Evolutionary conservation across 1,140 invertebrate species (phyloP).

Genomic region (Mya arenaria): DNA sequence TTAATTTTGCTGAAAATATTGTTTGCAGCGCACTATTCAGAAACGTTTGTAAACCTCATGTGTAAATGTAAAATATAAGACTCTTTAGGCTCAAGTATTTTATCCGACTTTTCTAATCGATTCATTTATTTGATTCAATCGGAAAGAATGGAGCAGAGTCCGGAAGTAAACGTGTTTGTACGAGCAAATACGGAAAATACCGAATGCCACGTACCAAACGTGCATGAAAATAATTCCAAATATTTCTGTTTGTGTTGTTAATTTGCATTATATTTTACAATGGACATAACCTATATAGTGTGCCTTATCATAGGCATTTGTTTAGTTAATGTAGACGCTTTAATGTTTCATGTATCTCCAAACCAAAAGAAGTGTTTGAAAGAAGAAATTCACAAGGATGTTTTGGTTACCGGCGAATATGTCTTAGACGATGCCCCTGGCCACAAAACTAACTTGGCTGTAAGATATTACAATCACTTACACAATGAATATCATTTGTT

Average conservation of each 20-base stretch:
- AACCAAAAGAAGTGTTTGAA: constrained; percentile 91
- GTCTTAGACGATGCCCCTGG: constrained; percentile 92
- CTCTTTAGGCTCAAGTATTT: too few relatives aligned
- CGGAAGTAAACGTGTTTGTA: constrained; percentile 45
- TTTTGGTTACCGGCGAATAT: constrained; percentile 97
- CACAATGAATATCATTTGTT: too few relatives aligned
- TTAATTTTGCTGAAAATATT: too few relatives aligned
- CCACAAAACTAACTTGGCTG: constrained; percentile 94
- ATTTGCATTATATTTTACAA: neutral
- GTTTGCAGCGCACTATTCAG: too few relatives aligned
- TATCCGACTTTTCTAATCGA: too few relatives aligned
- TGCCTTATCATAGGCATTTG: constrained; percentile 60
- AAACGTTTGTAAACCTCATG: too few relatives aligned
- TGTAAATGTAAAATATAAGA: too few relatives aligned
- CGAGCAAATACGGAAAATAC: constrained; percentile 69
- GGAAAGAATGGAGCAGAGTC: too few relatives aligned
- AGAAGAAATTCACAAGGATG: constrained; percentile 98
- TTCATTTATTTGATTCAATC: too few relatives aligned
- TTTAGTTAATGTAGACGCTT: constrained; percentile 67
- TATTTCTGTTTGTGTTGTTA: neutral
- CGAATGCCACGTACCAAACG: constrained; percentile 79
- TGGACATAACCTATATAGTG: constrained; percentile 66
- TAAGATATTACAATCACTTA: too few relatives aligned
- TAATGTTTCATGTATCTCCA: constrained; percentile 77
- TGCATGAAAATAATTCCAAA: constrained; percentile 17